Evolutionary conservation across 1,140 invertebrate genomes (phyloP), one percentile per base, ranked within the genome.

Genomic region (Leptinotarsa defecta): DNA sequence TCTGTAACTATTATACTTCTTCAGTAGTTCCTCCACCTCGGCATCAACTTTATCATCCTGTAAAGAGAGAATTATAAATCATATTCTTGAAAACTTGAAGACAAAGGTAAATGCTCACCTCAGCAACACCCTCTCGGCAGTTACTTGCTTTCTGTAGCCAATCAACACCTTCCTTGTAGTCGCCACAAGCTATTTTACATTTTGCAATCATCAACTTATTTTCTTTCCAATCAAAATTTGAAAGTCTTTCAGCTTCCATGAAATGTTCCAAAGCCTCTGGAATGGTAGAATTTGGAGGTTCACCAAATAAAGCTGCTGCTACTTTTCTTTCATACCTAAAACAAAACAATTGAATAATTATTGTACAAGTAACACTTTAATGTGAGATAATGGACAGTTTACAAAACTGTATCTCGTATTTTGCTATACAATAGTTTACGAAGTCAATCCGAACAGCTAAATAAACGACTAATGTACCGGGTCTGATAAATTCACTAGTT

Each of bases 151-250:
- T 85, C 63, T 88, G 87, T 17, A 94, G 84, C 88, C 88, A 92
- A 68, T 87, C 70, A 1, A 90, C 80, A n/a, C 88, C 91, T 73
- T 88, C 83, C 64, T 86, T 70, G 78, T 89, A 89, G 11, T 90
- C 83, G 48, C 85, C 86, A 73, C 88, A 79, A 65, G 86, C 87
- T 77, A 93, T 87, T 79, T 90, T 89, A 83, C 90, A 91, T 85
- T 94, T 94, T 22, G 90, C 92, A 74, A 95, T 85, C 79, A 88
- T 91, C 19, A 94, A 85, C 76, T 89, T 87, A 83, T 94, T 94
- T 80, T 93, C 91, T 82, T 94, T 91, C 88, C 92, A 91, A 17
- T 80, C 75, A 48, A 74, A 74, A 34, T 89, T 88, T 62, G 88
- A 88, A 13, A 94, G 83, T 73, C 86, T 86, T 77, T 94, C 92